Percentiles rank a stretch among this genome's conserved stretches.
Evolutionary conservation across 1,140 invertebrate genomes (phyloP).

Genomic region (Drosophila varians): DNA sequence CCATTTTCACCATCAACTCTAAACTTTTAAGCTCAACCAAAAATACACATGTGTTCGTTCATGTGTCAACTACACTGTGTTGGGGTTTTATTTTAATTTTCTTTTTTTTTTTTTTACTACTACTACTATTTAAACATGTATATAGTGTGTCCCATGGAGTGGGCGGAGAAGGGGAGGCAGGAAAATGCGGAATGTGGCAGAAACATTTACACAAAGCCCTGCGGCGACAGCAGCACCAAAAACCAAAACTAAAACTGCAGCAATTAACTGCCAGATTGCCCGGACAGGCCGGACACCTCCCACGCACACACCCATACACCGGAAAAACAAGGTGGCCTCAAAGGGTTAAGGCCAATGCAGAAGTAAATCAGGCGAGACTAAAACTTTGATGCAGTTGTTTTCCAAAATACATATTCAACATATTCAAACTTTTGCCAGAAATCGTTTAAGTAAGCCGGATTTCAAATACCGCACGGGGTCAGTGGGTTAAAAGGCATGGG

Average conservation of each 20-base stretch:
- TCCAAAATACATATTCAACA: too few relatives aligned
- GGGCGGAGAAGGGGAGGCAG: conserved; percentile 3
- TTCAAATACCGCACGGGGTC: conserved; percentile 52
- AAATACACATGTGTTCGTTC: conserved; percentile 1
- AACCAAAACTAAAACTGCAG: conserved; percentile 46
- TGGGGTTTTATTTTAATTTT: too few relatives aligned
- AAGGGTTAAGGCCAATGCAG: background rate
- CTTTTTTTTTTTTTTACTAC: too few relatives aligned
- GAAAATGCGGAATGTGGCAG: conserved; percentile 42
- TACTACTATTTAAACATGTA: background rate
- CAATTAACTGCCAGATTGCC: conserved; percentile 41
- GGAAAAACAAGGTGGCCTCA: background rate
- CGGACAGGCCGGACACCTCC: background rate
- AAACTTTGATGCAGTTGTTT: conserved; percentile 71
- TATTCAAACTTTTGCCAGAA: too few relatives aligned
- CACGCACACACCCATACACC: background rate
- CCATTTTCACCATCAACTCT: background rate
- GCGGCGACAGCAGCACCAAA: conserved; percentile 40
- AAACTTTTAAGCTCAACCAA: conserved; percentile 25
- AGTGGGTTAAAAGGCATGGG: background rate
- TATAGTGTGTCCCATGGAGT: background rate
- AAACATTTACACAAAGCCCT: conserved; percentile 45
- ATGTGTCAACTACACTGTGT: conserved; percentile 24
- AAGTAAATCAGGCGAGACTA: conserved; percentile 59
- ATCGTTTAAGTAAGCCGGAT: conserved; percentile 57